phyloP scores from a whole-genome alignment of 2,113 vertebrate genomes.

The Urocolius indicus region DNA sequence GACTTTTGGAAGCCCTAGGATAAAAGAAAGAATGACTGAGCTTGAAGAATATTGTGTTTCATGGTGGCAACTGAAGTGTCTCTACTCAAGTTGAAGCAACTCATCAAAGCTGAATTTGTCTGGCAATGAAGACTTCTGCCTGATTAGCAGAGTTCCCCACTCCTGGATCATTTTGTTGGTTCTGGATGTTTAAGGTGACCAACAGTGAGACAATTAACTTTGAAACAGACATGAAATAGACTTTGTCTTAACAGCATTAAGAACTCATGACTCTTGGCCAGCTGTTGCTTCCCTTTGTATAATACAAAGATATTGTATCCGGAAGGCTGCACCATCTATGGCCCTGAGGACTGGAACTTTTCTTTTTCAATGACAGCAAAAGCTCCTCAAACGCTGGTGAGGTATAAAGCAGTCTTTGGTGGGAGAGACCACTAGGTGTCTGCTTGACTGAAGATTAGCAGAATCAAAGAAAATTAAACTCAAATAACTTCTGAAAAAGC shows the following conservation, averaged over 20 bases:
- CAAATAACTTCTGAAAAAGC: neutral
- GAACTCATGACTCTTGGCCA: neutral
- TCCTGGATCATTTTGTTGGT: neutral
- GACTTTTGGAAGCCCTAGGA: neutral
- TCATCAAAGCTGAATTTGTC: neutral
- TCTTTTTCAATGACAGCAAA: neutral
- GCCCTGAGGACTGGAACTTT: neutral
- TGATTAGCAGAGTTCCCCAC: neutral
- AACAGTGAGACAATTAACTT: neutral
- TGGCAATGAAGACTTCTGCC: neutral
- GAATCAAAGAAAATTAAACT: neutral
- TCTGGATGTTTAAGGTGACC: neutral
- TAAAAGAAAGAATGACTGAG: neutral
- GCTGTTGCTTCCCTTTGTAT: neutral
- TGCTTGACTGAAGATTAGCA: neutral
- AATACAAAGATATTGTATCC: neutral
- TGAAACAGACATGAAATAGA: neutral
- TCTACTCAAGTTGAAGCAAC: neutral
- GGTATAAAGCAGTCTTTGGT: neutral
- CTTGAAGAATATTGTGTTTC: neutral
- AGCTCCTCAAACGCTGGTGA: neutral
- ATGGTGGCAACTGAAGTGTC: neutral
- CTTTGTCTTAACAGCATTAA: neutral
- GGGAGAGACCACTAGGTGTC: neutral
- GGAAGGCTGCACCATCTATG: neutral